A percentile compares a stretch with the other conserved stretches of the same genome.
Evolutionary conservation across 2,113 vertebrate species (phyloP).

Genomic region (Symphodus melops): DNA sequence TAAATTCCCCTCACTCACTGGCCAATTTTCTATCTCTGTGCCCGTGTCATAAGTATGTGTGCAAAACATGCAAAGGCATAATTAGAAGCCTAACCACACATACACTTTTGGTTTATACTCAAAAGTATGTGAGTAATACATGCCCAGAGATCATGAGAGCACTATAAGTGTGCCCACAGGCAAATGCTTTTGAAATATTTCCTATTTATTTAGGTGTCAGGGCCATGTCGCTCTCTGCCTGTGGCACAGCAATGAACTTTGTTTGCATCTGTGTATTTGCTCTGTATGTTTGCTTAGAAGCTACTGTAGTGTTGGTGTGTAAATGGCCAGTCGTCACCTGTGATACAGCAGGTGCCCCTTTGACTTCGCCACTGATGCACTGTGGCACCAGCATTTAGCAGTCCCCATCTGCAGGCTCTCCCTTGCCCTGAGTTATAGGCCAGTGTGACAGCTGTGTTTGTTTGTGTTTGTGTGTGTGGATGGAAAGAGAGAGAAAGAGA

Average conservation of each 20-base stretch:
- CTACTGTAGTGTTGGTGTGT: constrained; percentile 9
- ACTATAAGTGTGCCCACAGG: constrained; percentile 29
- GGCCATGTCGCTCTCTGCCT: constrained; percentile 30
- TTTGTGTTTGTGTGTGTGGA: constrained; percentile 60
- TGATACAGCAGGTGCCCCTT: constrained; percentile 75
- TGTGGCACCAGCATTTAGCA: constrained; percentile 81
- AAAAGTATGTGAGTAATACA: constrained; percentile 40
- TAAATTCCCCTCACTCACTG: constrained; percentile 29
- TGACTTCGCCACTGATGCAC: constrained; percentile 70
- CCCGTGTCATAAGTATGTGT: constrained; percentile 20
- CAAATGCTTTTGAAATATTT: constrained; percentile 38
- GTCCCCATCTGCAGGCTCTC: constrained; percentile 75
- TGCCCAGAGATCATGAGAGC: constrained; percentile 23
- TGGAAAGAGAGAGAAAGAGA: constrained; percentile 12
- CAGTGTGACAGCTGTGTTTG: constrained; percentile 78
- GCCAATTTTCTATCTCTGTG: constrained; percentile 8
- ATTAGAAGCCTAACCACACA: constrained; percentile 34
- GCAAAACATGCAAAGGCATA: constrained; percentile 21
- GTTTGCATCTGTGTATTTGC: constrained; percentile 24
- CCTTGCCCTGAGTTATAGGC: constrained; percentile 74
- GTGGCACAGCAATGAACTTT: constrained; percentile 28
- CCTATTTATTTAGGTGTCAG: constrained; percentile 33
- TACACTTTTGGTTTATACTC: background rate
- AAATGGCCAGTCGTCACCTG: constrained; percentile 73
- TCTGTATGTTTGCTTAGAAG: background rate